Base-by-base conservation (phyloP, 2,797 vertebrate species). In the Pseudotriccus pelzelni region DNA sequence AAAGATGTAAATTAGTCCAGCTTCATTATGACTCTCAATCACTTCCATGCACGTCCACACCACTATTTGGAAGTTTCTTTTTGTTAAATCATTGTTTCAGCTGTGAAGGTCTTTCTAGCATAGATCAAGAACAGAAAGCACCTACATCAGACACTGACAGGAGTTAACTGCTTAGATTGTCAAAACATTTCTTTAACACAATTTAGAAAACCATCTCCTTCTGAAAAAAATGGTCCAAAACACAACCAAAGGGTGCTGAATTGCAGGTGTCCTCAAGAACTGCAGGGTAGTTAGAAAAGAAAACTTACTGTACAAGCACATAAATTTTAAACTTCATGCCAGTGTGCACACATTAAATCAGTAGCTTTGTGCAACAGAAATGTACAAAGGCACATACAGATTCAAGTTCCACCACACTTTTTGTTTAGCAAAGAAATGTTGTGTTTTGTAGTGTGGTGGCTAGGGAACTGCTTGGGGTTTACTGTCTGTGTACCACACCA, bases 401-500 rank as follows among this genome's bases (percentile, higher is more conserved):
- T 66, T 62, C 39, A 52, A 27, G 7, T 76, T 70, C n/a, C 43
- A 68, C 36, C 4, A 4, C 14, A 24, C 3, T 24, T 56, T 78
- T 79, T n/a, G 12, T 81, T 90, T 55, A 37, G 10, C 15, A 62
- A 77, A 52, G 17, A 70, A 62, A 74, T 28, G 12, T 39, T 83
- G 28, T 41, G 12, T 18, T 91, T 53, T 78, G 24, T 43, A 28
- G 11, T 14, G 6, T 14, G 13, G 41, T 47, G 55, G 19, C 19
- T 58, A 23, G 10, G 50, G 30, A 90, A 36, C 3, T 23, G 12
- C 12, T 56, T 64, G 27, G 32, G 41, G 7, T 81, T 83, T 59
- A 22, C 24, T 50, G 4, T 6, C 10, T 32, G 10, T 16, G 7
- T 49, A n/a, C 12, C 39, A 1, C 0, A 2, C 4, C 23, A 7